Evolutionary conservation across 2,113 vertebrate genomes (phyloP).

Genomic region (Hippocampus comes): DNA sequence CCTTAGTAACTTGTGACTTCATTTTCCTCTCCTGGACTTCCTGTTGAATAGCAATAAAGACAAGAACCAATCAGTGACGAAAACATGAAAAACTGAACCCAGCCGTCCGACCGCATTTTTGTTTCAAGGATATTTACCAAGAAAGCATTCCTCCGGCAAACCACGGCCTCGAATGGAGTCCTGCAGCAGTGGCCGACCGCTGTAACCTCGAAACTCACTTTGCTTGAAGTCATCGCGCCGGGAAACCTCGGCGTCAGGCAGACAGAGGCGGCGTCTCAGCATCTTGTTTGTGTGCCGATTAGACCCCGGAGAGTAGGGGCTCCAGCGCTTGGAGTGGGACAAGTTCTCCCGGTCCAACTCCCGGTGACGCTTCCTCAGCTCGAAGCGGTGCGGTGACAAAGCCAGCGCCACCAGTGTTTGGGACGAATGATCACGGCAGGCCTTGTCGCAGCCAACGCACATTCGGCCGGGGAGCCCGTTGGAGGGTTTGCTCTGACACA

Average conservation of each 20-base stretch:
- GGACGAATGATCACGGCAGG: conserved; percentile 13
- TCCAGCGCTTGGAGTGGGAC: conserved; percentile 56
- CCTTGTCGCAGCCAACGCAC: conserved; percentile 31
- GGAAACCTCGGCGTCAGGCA: too few relatives aligned
- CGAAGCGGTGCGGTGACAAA: conserved; percentile 61
- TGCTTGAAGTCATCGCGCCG: too few relatives aligned
- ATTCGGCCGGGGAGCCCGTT: conserved; percentile 37
- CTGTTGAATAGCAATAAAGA: conserved; percentile 20
- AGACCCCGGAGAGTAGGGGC: conserved; percentile 51
- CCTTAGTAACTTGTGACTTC: conserved; percentile 2
- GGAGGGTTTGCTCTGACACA: conserved; percentile 51
- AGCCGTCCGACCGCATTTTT: too few relatives aligned
- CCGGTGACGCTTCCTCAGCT: conserved; percentile 60
- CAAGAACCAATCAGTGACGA: background rate
- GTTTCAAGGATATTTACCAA: too few relatives aligned
- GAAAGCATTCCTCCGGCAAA: too few relatives aligned
- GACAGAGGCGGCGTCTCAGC: too few relatives aligned
- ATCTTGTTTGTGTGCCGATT: conserved; percentile 12
- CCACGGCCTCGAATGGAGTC: too few relatives aligned
- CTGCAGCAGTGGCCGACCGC: too few relatives aligned
- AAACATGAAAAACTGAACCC: too few relatives aligned
- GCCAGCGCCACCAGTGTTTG: conserved; percentile 62
- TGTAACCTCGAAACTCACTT: too few relatives aligned
- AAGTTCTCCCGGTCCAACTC: conserved; percentile 24
- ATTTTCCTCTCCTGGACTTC: conserved; percentile 13